Evolutionary conservation across 2,888 invertebrate genomes (phyloP).

Genomic region (Eupithecia pulchellata): DNA sequence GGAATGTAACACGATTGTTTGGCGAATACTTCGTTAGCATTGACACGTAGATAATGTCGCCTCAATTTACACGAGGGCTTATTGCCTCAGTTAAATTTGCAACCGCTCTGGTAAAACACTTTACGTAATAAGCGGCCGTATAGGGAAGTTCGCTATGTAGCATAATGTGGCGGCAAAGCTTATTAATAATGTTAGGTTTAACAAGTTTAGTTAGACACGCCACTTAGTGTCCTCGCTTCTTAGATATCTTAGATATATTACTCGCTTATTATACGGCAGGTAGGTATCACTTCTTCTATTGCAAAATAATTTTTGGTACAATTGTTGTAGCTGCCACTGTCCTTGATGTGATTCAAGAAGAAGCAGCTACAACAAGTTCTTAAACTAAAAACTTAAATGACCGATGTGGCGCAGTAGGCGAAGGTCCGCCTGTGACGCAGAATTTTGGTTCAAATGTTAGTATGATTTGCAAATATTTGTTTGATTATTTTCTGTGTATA

Average conservation of each 20-base stretch:
- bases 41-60: conserved; percentile 40
- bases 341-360: too few species aligned
- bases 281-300: not conserved
- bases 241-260: not conserved
- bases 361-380: too few species aligned
- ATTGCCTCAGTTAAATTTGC: conserved; percentile 39
- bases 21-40: conserved; percentile 38
- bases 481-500: too few species aligned
- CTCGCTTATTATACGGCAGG: too few species aligned
- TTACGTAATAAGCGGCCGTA: conserved; percentile 32
- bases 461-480: too few species aligned
- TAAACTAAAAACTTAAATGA: too few species aligned
- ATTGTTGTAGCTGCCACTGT: too few species aligned
- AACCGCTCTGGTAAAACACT: conserved; percentile 37
- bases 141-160: conserved; percentile 15
- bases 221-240: not conserved
- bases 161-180: conserved; percentile 9
- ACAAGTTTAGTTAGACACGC: not conserved
- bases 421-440: too few species aligned
- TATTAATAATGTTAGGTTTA: conserved; percentile 6
- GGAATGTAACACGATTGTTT: not conserved
- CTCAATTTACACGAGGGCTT: conserved; percentile 41
- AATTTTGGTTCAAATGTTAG: too few species aligned
- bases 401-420: too few species aligned
- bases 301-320: too few species aligned